phyloP scores from a whole-genome alignment of 2,888 invertebrate species.

The Ligdia adustata region DNA sequence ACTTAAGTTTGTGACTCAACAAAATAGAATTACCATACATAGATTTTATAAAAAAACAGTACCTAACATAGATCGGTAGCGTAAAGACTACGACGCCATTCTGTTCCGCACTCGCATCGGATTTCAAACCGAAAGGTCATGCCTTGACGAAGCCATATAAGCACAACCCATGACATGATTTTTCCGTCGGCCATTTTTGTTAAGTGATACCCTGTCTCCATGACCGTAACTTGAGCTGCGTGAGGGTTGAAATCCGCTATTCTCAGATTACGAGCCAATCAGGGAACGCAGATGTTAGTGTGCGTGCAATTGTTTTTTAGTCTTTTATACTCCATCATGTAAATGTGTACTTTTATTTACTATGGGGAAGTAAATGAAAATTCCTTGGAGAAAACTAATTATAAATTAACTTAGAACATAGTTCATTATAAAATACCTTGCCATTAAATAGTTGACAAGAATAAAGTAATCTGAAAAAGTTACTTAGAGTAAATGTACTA shows the following conservation, averaged over 20 bases:
- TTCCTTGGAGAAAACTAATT: too few species aligned
- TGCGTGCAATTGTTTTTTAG: conserved; percentile 37
- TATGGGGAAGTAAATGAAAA: conserved; percentile 11
- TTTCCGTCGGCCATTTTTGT: conserved; percentile 58
- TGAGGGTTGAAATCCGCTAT: conserved; percentile 52
- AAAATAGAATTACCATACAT: too few species aligned
- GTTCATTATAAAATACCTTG: too few species aligned
- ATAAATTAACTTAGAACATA: too few species aligned
- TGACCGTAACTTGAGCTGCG: conserved; percentile 57
- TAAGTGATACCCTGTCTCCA: conserved; percentile 60
- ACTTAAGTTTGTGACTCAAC: too few species aligned
- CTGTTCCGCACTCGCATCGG: not conserved
- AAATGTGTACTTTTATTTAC: conserved; percentile 7
- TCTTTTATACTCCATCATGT: conserved; percentile 16
- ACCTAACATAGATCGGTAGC: too few species aligned
- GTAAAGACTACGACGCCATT: conserved; percentile 7
- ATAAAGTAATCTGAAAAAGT: too few species aligned
- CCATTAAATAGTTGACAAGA: too few species aligned
- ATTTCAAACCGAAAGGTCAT: conserved; percentile 12
- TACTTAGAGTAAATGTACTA: too few species aligned
- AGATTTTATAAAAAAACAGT: too few species aligned
- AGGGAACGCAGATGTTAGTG: conserved; percentile 33
- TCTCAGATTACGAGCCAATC: conserved; percentile 53
- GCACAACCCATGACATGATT: conserved; percentile 18
- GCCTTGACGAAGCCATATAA: conserved; percentile 18